Evolutionary conservation across 2,113 vertebrate species (phyloP).

Genomic region (Caranx melampygus): DNA sequence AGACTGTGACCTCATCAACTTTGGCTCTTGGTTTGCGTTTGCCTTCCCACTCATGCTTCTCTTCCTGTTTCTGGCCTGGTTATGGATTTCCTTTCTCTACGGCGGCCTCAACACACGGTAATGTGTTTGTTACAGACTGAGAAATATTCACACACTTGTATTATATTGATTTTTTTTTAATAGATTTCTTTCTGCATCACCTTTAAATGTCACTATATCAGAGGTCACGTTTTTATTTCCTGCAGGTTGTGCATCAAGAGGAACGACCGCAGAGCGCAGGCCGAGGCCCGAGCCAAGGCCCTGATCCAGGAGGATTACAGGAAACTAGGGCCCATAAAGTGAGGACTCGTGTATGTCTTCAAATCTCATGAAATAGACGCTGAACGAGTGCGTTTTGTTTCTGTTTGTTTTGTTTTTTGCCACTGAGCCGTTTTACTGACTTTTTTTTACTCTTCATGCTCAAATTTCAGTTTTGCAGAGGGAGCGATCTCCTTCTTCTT

Average conservation of each 20-base stretch:
- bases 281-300: constrained; percentile 87
- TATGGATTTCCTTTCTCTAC: constrained; percentile 94
- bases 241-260: constrained; percentile 81
- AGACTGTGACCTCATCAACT: constrained; percentile 94
- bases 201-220: too few species aligned
- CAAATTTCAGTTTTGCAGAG: constrained; percentile 90
- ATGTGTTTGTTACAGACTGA: background rate
- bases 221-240: background rate
- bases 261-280: constrained; percentile 82
- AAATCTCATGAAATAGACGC: constrained; percentile 15
- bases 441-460: background rate
- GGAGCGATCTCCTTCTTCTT: constrained; percentile 91
- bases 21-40: constrained; percentile 98
- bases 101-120: constrained; percentile 92
- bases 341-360: constrained; percentile 62
- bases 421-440: background rate
- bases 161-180: background rate
- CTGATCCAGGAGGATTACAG: constrained; percentile 91
- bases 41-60: constrained; percentile 95
- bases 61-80: constrained; percentile 92
- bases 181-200: background rate
- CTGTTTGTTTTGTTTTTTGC: too few species aligned
- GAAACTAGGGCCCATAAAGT: constrained; percentile 94
- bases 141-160: background rate
- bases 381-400: constrained; percentile 2